Base-by-base conservation (phyloP, 2,888 invertebrate species). In the Rhagium mordax region DNA sequence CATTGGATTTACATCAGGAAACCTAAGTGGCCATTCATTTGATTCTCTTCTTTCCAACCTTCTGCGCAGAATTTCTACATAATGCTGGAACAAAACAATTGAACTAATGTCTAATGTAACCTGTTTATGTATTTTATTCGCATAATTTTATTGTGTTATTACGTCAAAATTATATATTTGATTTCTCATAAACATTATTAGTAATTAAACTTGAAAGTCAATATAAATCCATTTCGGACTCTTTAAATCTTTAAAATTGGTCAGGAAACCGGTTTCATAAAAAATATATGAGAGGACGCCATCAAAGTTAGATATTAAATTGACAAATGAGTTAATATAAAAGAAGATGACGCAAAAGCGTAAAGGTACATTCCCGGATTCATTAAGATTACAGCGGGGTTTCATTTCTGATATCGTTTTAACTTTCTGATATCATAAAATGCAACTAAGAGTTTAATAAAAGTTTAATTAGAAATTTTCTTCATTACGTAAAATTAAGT, bases 391-490 rank as follows among this genome's bases (percentile, higher is more conserved):
- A 81, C 78, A 74, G 76, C 75, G 77, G 76, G 78, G 80, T 81
- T 81, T 78, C 84, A 79, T 83, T 82, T 79, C 83, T 80, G 83
- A 83, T 84, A 81, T 78, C 81, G 75, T 80, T 79, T 79, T 72
- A 83, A 83, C 81, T 83, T 82, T 78, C 62, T 76, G 82, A 83
- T 84, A 84, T 82, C 84, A 82, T 85, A 85, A 85, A 84, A 81
- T 84, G 80, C 82, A 83, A 81, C 81, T 81, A 81, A 78, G 77
- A 81, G 80, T 85, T 86, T 86, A 85, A 86, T 87, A 86, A 86
- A 87, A 86, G 85, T 87, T 87, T 86, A 86, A 87, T 87, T 86
- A 85, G 84, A 84, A 86, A 84, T 85, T 83, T 84, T 83, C 83
- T 82, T 81, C 83, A 82, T 84, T 85, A 84, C 82, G 81, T 80